These are phyloP conservation scores for Drosophila recens DNA, from an alignment of 2,888 invertebrate species.

Conservation along the genomic window DNA sequence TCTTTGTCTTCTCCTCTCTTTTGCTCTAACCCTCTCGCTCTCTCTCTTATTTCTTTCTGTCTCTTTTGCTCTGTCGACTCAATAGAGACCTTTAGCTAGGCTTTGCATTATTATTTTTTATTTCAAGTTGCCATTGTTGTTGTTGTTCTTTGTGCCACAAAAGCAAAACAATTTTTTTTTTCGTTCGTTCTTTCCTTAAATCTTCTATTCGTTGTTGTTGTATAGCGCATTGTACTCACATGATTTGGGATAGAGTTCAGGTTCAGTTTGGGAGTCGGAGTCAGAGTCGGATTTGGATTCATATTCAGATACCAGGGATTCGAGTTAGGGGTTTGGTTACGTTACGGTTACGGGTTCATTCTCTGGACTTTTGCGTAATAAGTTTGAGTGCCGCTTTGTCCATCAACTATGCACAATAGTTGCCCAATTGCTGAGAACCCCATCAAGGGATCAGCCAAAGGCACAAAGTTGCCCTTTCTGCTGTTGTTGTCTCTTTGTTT, in stretches of 20 bases:
- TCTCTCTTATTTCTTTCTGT: conserved; percentile 1
- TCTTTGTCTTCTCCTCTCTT: conserved; percentile 52
- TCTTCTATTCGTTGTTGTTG: conserved; percentile 22
- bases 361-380: conserved; percentile 46
- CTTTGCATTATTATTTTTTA: conserved; percentile 48
- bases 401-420: conserved; percentile 41
- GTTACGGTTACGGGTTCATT: neutral
- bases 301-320: neutral
- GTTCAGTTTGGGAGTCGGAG: conserved; percentile 3
- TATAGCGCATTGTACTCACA: conserved; percentile 21
- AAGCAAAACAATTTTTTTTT: conserved; percentile 52
- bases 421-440: conserved; percentile 26
- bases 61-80: conserved; percentile 7
- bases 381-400: conserved; percentile 54
- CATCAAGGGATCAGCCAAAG: conserved; percentile 23
- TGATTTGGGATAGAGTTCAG: conserved; percentile 38
- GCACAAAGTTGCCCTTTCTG: conserved; percentile 25
- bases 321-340: neutral
- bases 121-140: conserved; percentile 57
- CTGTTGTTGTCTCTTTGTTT: neutral
- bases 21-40: conserved; percentile 11
- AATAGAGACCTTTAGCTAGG: conserved; percentile 40
- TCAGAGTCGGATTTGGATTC: conserved; percentile 5
- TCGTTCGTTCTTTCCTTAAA: conserved; percentile 15
- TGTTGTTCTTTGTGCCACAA: conserved; percentile 47